Base-by-base conservation (phyloP, 1,140 invertebrate species). In the Phymorhynchus buccinoides region DNA sequence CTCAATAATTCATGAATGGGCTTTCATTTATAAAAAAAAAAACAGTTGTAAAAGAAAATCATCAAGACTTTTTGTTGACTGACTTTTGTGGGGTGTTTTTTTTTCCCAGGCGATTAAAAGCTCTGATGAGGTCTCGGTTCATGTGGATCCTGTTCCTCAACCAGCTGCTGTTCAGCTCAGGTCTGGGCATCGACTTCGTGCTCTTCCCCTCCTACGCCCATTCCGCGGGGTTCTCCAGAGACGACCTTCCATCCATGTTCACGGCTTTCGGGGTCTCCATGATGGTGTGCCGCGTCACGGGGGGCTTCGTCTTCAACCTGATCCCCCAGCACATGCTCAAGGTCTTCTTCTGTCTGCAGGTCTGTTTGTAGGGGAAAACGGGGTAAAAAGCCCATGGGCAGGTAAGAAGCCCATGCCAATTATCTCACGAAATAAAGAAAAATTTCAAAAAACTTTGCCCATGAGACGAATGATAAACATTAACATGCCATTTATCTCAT, bases 151-250 rank as follows among this genome's bases (percentile, higher is more conserved):
- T 83, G 81, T 83, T 62, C 41, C 66, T 83, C 4, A 83, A 83
- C 81, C 81, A 83, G 48, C 41, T 73, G 32, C 81, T 83, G 7
- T 66, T 83, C 3, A 42, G n/a, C 7, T 37, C 81, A 18, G 81
- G 81, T 22, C 37, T 68, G 35, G 68, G 62, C 66, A 71, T 83
- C 81, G 73, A 83, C 81, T 30, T n/a, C 66, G 41, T 83, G 27
- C 66, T 83, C 81, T 83, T 83, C 66, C 81, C 81, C 27, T 83
- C 81, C 81, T 83, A 83, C 41, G 81, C 81, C 37, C 81, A 83
- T 22, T 44, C 62, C 62, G 32, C 73, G 37, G 81, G 81, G 9
- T n/a, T 44, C 79, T 37, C 62, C 62, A 27, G 39, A 37, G 30
- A 39, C 18, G 62, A 83, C 81, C 56, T 83, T 27, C 81, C 81